Evolutionary conservation across 2,888 invertebrate genomes (phyloP), one percentile per base, ranked within the genome.

Genomic region (Oligia latruncula): DNA sequence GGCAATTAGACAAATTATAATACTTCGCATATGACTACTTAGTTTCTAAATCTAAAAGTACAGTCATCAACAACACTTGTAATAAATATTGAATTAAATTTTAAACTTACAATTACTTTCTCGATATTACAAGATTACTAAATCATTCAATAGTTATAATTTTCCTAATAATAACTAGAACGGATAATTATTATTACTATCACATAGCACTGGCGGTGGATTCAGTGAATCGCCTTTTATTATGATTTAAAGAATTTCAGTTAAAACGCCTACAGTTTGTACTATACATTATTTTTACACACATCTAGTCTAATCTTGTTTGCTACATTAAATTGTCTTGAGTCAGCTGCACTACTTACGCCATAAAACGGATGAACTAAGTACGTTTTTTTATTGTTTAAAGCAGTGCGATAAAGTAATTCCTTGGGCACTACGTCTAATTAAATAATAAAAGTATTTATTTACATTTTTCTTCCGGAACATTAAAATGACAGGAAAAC

Each of bases 131-230:
- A 78, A 86, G 58, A 62, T 66, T 72, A 68, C 76, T 76, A 77
- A 65, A 80, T 70, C 62, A 68, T 73, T 81, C 65, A 40, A 60
- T 78, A 71, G 70, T 83, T 71, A 71, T 72, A 64, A 70, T 80
- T 84, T 77, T 68, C 13, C 84, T 88, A 80, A 80, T 85, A 85
- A 87, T 84, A 87, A 81, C 81, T 83, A 89, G 81, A 87, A 85
- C 82, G 81, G 79, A 71, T 81, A 77, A 81, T 88, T 90, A 91
- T 92, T 92, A 91, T 92, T 94, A 93, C 91, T 95, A 96, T 96
- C 95, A 96, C 95, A 95, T 93, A 92, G 90, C 95, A 95, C 94
- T 95, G 95, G 95, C 94, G 93, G 92, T 90, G 90, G 90, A 93
- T 92, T 92, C 90, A 90, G 87, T 74, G 90, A 93, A 93, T 91